A percentile compares a stretch with the other conserved stretches of the same genome.
Evolutionary conservation across 1,140 invertebrate genomes (phyloP).

Genomic region (Lethrus apterus): DNA sequence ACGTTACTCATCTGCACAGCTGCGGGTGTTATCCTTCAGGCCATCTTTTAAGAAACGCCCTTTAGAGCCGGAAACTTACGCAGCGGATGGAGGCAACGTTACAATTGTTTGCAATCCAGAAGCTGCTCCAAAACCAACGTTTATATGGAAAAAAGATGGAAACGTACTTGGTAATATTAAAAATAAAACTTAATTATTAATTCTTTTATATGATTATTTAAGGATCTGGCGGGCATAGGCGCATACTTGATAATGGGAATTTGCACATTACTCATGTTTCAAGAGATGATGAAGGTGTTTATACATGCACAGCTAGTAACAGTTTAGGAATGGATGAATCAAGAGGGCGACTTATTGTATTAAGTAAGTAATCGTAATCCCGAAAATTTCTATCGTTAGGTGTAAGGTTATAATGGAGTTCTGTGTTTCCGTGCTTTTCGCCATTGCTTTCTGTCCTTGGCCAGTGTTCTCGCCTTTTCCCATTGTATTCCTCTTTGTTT

Average conservation of each 20-base stretch:
- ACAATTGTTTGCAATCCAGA: constrained; percentile 91
- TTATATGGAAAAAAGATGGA: constrained; percentile 88
- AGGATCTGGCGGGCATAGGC: constrained; percentile 63
- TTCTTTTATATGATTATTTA: constrained; percentile 5
- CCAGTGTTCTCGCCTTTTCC: too few relatives aligned
- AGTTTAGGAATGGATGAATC: constrained; percentile 74
- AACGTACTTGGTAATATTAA: constrained; percentile 56
- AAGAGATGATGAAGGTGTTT: constrained; percentile 79
- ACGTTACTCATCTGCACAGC: constrained; percentile 79
- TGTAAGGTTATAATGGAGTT: too few relatives aligned
- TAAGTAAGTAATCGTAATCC: constrained; percentile 68
- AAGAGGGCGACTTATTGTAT: constrained; percentile 73
- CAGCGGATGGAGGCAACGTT: constrained; percentile 82
- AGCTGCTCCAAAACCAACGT: constrained; percentile 83
- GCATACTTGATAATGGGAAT: constrained; percentile 75
- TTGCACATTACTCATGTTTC: constrained; percentile 82
- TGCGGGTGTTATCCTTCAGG: constrained; percentile 75
- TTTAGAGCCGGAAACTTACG: constrained; percentile 80
- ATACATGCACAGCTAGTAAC: constrained; percentile 82
- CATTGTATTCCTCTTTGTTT: too few relatives aligned
- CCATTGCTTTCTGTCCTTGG: too few relatives aligned
- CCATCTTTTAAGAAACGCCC: constrained; percentile 89
- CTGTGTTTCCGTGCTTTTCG: too few relatives aligned
- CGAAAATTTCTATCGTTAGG: too few relatives aligned
- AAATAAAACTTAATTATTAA: neutral